Conservation (phyloP, 2,797 vertebrate genomes). For the Allobates femoralis region DNA sequence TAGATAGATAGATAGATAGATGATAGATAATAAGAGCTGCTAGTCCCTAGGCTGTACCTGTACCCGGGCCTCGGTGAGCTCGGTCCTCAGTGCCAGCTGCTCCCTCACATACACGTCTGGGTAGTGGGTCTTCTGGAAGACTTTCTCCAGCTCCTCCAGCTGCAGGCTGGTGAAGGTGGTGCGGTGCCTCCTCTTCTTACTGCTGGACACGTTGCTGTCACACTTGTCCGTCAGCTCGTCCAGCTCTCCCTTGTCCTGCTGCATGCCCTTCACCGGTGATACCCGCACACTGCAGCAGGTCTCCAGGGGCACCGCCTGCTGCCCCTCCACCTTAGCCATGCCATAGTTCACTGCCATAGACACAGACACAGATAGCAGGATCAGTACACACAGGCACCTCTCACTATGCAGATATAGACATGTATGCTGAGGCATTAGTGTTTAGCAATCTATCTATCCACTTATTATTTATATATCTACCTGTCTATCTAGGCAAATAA, state of each 20-base stretch:
- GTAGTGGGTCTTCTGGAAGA: conserved; percentile 99
- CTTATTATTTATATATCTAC: neutral
- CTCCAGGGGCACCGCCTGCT: conserved; percentile 84
- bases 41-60: no score
- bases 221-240: conserved; percentile 91
- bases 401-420: no score
- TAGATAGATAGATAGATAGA: neutral
- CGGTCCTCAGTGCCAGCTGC: conserved; percentile 95
- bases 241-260: conserved; percentile 83
- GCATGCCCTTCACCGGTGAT: conserved; percentile 82
- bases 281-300: conserved; percentile 84
- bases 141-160: conserved; percentile 96
- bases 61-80: conserved; percentile 95
- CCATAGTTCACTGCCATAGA: conserved; percentile 81
- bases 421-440: no score
- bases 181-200: conserved; percentile 94
- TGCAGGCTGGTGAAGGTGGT: conserved; percentile 97
- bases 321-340: conserved; percentile 86
- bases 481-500: no score
- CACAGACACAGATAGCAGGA: neutral
- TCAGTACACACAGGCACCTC: neutral
- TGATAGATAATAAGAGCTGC: no score
- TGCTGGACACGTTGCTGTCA: conserved; percentile 98
- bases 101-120: conserved; percentile 97
- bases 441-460: neutral